Evolutionary conservation across 2,888 invertebrate species (phyloP).

Genomic region (Gastracanthus pulcherrimus): DNA sequence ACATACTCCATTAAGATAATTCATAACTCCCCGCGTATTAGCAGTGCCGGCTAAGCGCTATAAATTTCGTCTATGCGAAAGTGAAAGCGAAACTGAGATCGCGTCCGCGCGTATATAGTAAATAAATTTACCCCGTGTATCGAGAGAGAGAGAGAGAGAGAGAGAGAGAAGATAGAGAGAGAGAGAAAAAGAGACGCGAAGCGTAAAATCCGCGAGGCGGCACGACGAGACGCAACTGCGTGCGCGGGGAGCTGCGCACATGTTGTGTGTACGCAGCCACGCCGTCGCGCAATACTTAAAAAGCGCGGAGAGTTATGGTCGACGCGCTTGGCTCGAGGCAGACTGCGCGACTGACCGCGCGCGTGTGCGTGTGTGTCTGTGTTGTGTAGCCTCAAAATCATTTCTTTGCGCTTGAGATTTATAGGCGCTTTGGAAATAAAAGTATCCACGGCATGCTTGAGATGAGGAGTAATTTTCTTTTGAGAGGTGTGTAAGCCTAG

Average conservation of each 20-base stretch:
- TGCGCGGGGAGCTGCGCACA: no score
- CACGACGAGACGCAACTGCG: not conserved
- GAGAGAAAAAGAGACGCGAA: not conserved
- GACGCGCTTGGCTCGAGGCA: slow-evolving; percentile 59
- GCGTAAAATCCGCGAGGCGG: slow-evolving; percentile 27
- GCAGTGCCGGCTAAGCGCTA: slow-evolving; percentile 3
- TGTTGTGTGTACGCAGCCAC: no score
- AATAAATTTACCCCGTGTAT: no score
- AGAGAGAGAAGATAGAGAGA: no score
- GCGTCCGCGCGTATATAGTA: not conserved
- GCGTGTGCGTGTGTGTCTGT: not conserved
- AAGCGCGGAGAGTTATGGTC: slow-evolving; percentile 66
- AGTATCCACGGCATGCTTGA: no score
- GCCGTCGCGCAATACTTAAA: no score
- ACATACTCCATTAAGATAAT: slow-evolving; percentile 31
- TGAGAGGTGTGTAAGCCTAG: no score
- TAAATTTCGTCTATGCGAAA: slow-evolving; percentile 56
- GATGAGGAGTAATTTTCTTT: not conserved
- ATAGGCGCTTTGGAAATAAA: slow-evolving; percentile 26
- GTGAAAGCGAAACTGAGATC: slow-evolving; percentile 42
- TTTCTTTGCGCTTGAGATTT: slow-evolving; percentile 48
- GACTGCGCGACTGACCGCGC: slow-evolving; percentile 53
- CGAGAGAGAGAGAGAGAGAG: no score
- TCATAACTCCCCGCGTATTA: slow-evolving; percentile 40
- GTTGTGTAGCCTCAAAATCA: slow-evolving; percentile 30